A percentile compares a stretch with the other conserved stretches of the same genome.
Evolutionary conservation across 2,888 invertebrate species (phyloP).

Genomic region (Patella caerulea): DNA sequence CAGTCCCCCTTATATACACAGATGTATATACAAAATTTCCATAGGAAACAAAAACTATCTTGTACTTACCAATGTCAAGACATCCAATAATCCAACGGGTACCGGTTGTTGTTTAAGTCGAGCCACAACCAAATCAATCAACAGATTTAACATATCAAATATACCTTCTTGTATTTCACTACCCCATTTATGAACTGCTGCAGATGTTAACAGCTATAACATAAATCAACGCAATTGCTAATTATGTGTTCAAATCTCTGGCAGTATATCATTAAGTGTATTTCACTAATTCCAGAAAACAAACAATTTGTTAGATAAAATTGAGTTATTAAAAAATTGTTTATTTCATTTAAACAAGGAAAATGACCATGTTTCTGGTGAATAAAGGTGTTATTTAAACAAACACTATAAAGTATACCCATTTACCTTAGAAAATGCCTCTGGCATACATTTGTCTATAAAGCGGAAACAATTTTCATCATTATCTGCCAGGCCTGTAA

Average conservation of each 20-base stretch:
- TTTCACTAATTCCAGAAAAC: no score
- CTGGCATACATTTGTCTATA: constrained; percentile 72
- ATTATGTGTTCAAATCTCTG: no score
- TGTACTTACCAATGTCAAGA: constrained; percentile 67
- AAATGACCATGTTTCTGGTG: no score
- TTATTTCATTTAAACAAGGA: no score
- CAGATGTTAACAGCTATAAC: constrained; percentile 70
- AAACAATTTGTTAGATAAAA: no score
- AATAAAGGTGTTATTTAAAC: no score
- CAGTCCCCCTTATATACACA: no score
- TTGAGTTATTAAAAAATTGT: no score
- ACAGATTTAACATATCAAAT: constrained; percentile 72
- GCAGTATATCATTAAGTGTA: no score
- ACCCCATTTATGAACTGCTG: constrained; percentile 73
- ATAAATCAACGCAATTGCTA: neutral
- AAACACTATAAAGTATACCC: no score
- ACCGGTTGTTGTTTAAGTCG: constrained; percentile 70
- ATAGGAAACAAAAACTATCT: no score
- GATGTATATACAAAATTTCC: no score
- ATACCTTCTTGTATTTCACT: constrained; percentile 74
- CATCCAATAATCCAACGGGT: constrained; percentile 67
- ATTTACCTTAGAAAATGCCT: constrained; percentile 72
- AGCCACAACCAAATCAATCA: constrained; percentile 71
- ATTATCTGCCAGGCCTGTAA: constrained; percentile 69
- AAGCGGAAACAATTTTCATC: constrained; percentile 73